Evolutionary conservation across 2,888 invertebrate species (phyloP), one percentile per base, ranked within the genome.

Genomic region (Morinoia aosen): DNA sequence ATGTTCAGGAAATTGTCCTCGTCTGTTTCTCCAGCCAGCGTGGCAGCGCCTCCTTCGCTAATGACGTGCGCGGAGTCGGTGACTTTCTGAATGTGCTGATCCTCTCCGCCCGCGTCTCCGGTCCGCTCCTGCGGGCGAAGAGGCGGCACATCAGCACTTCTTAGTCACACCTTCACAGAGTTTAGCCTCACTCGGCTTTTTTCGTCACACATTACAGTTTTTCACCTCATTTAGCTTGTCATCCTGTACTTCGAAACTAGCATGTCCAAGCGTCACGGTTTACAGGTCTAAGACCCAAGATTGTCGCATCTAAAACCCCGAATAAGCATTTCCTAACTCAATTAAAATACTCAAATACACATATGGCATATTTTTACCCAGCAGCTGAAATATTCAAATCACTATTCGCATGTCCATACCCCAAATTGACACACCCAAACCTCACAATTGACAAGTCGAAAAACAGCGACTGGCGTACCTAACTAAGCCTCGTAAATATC

Each of bases 141-240:
- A 93, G 93, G 93, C 93, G 93, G 93, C 93, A 93, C 93, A 93
- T 93, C 93, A 93, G 93, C 90, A 90, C 90, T 90, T 90, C 19
- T 33, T 19, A 39, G 90, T 90, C 40, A 90, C 12, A 39, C 39
- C 90, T 90, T 90, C 25, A 19, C 61, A 61, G 16, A 16, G 3
- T 76, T 33, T 33, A 16, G 76, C 7, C 76, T 76, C 33, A 76
- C 10, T 25, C 5, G 25, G 76, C 2, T 25, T 33, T 76, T 76
- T 76, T 76, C 19, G 7, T 33, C 19, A 76, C 25, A 33, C 25
- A 76, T 76, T 76, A 76, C 10, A 33, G 76, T 33, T 16, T 33
- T 76, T 8, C 76, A 19, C 16, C 2, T 19, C 33, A 76, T 3
- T 14, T 76, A 25, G 25, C 25, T 19, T 33, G 76, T 16, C 33